Conservation (phyloP, 2,888 invertebrate genomes). For the Polia nebulosa region DNA sequence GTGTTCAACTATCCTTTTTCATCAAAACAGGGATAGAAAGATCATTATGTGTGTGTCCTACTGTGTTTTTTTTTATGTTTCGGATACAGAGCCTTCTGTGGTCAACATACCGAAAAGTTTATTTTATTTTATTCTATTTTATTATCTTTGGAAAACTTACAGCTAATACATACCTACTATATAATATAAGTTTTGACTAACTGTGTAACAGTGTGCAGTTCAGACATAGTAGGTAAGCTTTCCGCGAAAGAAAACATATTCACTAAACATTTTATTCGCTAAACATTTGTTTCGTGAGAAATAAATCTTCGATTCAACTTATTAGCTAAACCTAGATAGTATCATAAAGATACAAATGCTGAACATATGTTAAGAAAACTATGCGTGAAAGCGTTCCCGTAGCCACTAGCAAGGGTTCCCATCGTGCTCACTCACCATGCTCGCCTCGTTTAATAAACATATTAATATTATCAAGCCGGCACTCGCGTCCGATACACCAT, state of each 20-base stretch:
- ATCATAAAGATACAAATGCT: slow-evolving; percentile 35
- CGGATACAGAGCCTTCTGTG: neutral
- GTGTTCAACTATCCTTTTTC: neutral
- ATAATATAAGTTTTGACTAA: too few relatives aligned
- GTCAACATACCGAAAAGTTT: neutral
- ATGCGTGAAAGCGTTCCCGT: slow-evolving; percentile 49
- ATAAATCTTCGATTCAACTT: neutral
- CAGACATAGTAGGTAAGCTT: neutral
- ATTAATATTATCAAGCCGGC: slow-evolving; percentile 84
- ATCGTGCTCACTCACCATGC: slow-evolving; percentile 78
- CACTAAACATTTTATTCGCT: neutral
- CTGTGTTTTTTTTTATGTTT: neutral
- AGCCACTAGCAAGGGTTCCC: slow-evolving; percentile 32
- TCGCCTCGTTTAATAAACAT: slow-evolving; percentile 83
- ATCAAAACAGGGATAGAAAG: neutral
- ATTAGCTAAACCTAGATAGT: slow-evolving; percentile 25
- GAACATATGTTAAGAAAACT: slow-evolving; percentile 44
- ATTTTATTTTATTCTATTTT: too few relatives aligned
- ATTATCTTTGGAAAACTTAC: too few relatives aligned
- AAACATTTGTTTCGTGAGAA: neutral
- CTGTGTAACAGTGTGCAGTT: too few relatives aligned
- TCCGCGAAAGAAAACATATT: neutral
- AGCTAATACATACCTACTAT: neutral
- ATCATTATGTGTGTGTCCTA: too few relatives aligned
- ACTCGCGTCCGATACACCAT: slow-evolving; percentile 83